These are phyloP conservation scores for Drosophila bocki DNA, from an alignment of 1,140 invertebrate species.

Conservation along the genomic window DNA sequence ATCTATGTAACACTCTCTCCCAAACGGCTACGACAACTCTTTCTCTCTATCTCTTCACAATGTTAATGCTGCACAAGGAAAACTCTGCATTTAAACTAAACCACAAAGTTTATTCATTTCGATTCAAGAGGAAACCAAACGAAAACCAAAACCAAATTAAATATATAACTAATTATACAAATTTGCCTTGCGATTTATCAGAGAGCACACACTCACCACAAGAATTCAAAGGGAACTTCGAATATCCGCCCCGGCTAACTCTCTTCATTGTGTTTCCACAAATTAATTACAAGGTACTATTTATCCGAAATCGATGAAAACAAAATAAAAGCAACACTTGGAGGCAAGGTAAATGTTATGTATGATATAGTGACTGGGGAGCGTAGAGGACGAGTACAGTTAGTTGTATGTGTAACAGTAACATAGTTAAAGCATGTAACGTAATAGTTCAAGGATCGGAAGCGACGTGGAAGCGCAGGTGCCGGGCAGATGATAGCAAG, in stretches of 20 bases:
- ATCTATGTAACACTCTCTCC: constrained; percentile 63
- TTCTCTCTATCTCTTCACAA: constrained; percentile 74
- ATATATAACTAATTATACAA: constrained; percentile 40
- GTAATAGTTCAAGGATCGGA: constrained; percentile 65
- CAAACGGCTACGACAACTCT: constrained; percentile 54
- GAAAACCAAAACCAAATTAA: constrained; percentile 34
- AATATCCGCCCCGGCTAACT: constrained; percentile 38
- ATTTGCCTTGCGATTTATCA: constrained; percentile 63
- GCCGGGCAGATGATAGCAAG: constrained; percentile 28
- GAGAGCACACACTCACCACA: constrained; percentile 29
- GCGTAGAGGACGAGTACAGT: constrained; percentile 65
- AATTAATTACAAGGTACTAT: constrained; percentile 55
- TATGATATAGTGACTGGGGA: constrained; percentile 63
- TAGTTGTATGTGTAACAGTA: constrained; percentile 74
- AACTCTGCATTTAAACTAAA: constrained; percentile 81
- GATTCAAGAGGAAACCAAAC: constrained; percentile 50
- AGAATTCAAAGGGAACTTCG: constrained; percentile 24
- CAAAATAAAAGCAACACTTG: constrained; percentile 12
- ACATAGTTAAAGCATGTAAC: constrained; percentile 78
- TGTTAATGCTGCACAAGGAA: constrained; percentile 84
- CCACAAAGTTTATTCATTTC: constrained; percentile 70
- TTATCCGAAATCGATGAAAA: constrained; percentile 15
- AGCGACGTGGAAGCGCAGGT: constrained; percentile 42
- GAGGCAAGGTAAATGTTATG: constrained; percentile 61
- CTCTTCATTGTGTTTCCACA: constrained; percentile 29